These are phyloP conservation scores for Diarsia brunnea DNA, from an alignment of 2,888 invertebrate genomes.

Conservation along the genomic window DNA sequence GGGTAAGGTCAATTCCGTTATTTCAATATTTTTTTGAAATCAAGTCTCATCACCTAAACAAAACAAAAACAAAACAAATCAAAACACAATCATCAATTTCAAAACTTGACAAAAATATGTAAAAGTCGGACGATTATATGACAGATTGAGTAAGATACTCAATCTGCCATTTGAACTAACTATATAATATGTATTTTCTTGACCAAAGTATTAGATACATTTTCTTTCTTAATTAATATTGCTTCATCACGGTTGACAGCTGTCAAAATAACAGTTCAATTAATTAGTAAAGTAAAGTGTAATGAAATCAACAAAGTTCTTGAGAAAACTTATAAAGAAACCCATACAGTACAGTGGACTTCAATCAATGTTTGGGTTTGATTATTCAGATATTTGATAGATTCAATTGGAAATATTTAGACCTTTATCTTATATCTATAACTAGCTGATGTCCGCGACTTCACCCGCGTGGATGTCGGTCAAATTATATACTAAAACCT, in stretches of 20 bases:
- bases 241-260: constrained; percentile 19
- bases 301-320: constrained; percentile 5
- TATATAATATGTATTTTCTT: not conserved
- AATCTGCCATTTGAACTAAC: not conserved
- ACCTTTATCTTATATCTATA: too few species aligned
- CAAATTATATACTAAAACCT: too few species aligned
- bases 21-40: not conserved
- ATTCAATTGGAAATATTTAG: not conserved
- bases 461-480: too few species aligned
- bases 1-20: not conserved
- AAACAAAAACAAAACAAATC: too few species aligned
- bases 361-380: constrained; percentile 4
- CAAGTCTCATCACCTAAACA: not conserved
- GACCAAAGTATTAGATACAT: not conserved
- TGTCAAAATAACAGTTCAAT: constrained; percentile 30
- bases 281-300: constrained; percentile 14
- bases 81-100: not conserved
- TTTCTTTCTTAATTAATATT: not conserved
- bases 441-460: too few species aligned
- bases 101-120: not conserved
- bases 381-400: constrained; percentile 3
- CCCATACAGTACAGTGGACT: not conserved
- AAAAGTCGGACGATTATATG: not conserved
- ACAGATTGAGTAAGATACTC: not conserved
- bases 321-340: not conserved